phyloP scores from a whole-genome alignment of 2,113 vertebrate genomes.

The Grammomys surdaster region DNA sequence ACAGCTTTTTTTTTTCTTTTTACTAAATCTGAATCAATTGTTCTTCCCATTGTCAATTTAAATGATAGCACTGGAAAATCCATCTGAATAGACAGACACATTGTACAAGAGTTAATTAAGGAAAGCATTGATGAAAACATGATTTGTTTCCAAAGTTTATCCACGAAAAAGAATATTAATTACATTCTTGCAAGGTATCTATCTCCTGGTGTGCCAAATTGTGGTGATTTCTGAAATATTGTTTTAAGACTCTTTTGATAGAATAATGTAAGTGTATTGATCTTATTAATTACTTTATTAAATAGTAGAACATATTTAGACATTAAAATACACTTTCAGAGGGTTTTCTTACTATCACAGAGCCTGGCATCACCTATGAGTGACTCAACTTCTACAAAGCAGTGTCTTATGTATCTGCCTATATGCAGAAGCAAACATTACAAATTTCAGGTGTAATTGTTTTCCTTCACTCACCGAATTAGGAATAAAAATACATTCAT shows the following conservation, averaged over 20 bases:
- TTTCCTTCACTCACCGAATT: not conserved
- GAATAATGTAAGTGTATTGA: not conserved
- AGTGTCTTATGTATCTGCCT: not conserved
- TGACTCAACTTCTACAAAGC: not conserved
- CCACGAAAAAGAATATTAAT: slow-evolving; percentile 39
- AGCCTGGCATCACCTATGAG: not conserved
- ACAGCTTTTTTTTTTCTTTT: not conserved
- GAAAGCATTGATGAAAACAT: slow-evolving; percentile 63
- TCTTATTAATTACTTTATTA: not conserved
- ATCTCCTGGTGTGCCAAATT: not conserved
- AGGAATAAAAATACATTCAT: not conserved
- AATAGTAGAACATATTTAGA: not conserved
- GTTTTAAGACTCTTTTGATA: slow-evolving; percentile 17
- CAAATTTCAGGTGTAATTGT: slow-evolving; percentile 8
- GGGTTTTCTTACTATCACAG: not conserved
- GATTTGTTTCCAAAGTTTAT: slow-evolving; percentile 63
- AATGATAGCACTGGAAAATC: not conserved
- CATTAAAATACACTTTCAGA: not conserved
- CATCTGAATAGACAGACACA: slow-evolving; percentile 35
- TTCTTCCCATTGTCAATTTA: slow-evolving; percentile 47
- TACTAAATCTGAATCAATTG: slow-evolving; percentile 48
- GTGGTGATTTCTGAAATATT: slow-evolving; percentile 38
- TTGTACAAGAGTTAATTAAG: slow-evolving; percentile 68
- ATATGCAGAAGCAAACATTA: not conserved
- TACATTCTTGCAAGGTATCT: not conserved